phyloP scores from a whole-genome alignment of 2,113 vertebrate species.

The Dasypus novemcinctus region DNA sequence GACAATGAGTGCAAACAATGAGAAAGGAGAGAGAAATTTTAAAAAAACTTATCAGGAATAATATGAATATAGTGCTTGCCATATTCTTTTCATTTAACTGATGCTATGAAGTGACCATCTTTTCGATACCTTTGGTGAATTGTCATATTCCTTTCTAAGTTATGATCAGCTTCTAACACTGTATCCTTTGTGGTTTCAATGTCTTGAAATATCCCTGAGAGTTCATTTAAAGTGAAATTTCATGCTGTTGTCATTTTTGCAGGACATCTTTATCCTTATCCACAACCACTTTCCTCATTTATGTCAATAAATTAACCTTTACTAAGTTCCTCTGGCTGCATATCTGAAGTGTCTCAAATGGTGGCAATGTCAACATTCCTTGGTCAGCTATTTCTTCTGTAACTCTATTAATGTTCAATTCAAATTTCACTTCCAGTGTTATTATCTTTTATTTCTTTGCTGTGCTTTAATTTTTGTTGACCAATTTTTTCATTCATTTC shows the following conservation, averaged over 20 bases:
- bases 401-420: not conserved
- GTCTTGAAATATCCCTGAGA: not conserved
- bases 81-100: not conserved
- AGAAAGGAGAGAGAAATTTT: too few relatives aligned
- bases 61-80: not conserved
- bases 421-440: not conserved
- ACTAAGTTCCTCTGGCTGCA: not conserved
- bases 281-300: not conserved
- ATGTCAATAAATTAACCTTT: not conserved
- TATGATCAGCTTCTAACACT: not conserved
- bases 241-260: not conserved
- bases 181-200: not conserved
- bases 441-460: not conserved
- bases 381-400: not conserved
- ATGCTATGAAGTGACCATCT: not conserved
- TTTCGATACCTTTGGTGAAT: not conserved
- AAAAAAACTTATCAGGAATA: not conserved
- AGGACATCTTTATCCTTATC: not conserved
- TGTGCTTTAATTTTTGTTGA: not conserved
- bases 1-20: too few relatives aligned
- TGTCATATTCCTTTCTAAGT: not conserved
- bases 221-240: not conserved
- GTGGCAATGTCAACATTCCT: not conserved
- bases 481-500: not conserved
- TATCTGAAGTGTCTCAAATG: not conserved